phyloP scores from a whole-genome alignment of 2,113 vertebrate genomes.

The Osmerus mordax region DNA sequence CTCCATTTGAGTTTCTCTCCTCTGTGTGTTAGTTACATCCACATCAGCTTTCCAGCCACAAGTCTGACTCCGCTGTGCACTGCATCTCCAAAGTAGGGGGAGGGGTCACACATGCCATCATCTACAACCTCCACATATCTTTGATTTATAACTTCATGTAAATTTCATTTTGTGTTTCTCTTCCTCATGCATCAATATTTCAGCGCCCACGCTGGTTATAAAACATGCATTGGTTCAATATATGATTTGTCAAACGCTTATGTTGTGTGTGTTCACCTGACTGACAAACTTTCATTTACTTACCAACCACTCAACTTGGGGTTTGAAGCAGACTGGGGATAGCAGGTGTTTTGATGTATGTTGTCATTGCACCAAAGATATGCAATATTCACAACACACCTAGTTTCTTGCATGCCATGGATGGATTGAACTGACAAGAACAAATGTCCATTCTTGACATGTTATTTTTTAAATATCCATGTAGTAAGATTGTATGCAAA shows the following conservation, averaged over 20 bases:
- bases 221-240: constrained; percentile 34
- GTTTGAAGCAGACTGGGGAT: no score
- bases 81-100: neutral
- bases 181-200: constrained; percentile 54
- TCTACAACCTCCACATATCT: constrained; percentile 26
- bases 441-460: no score
- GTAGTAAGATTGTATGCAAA: no score
- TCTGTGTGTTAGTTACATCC: constrained; percentile 16
- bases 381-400: no score
- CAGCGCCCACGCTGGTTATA: constrained; percentile 25
- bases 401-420: no score
- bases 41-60: constrained; percentile 27
- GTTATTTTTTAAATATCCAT: no score
- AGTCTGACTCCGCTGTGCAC: constrained; percentile 1
- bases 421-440: no score
- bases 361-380: no score
- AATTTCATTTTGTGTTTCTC: constrained; percentile 51
- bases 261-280: neutral
- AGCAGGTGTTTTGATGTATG: no score
- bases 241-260: constrained; percentile 31
- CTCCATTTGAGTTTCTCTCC: constrained; percentile 26
- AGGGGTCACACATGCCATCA: neutral
- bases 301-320: neutral
- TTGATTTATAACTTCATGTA: constrained; percentile 56
- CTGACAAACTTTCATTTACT: neutral